Conservation (phyloP, 2,888 invertebrate species). For the Metellina segmentata region DNA sequence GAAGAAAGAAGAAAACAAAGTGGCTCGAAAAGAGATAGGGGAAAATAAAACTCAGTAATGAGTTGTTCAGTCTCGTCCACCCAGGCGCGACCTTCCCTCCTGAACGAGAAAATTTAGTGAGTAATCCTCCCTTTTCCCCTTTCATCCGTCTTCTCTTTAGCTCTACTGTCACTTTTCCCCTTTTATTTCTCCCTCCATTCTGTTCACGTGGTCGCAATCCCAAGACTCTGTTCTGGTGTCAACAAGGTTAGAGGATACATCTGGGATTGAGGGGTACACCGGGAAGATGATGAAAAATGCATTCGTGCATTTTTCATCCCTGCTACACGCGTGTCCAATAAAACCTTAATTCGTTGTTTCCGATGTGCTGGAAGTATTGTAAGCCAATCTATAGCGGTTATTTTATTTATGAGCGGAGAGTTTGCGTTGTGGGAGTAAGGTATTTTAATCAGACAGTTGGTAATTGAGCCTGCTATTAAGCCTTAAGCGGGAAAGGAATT, state of each 20-base stretch:
- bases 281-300: conserved; percentile 32
- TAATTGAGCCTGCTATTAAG: background rate
- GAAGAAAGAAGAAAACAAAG: conserved; percentile 30
- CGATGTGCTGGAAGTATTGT: too few relatives aligned
- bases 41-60: conserved; percentile 64
- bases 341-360: too few relatives aligned
- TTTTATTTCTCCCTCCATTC: background rate
- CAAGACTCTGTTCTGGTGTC: conserved; percentile 48
- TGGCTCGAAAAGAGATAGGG: conserved; percentile 49
- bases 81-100: conserved; percentile 58
- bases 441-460: background rate
- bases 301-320: background rate
- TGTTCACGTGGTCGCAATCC: conserved; percentile 7
- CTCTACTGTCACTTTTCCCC: background rate
- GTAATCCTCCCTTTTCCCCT: conserved; percentile 47
- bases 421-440: too few relatives aligned
- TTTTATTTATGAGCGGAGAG: too few relatives aligned
- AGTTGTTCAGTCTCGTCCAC: conserved; percentile 54
- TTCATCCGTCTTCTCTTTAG: conserved; percentile 41
- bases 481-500: background rate
- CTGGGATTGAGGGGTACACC: conserved; percentile 23
- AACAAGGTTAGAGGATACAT: conserved; percentile 38
- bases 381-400: too few relatives aligned
- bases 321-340: too few relatives aligned
- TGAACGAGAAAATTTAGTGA: conserved; percentile 62